Base-by-base conservation (phyloP, 1,140 invertebrate species). In the Uloborus diversus region DNA sequence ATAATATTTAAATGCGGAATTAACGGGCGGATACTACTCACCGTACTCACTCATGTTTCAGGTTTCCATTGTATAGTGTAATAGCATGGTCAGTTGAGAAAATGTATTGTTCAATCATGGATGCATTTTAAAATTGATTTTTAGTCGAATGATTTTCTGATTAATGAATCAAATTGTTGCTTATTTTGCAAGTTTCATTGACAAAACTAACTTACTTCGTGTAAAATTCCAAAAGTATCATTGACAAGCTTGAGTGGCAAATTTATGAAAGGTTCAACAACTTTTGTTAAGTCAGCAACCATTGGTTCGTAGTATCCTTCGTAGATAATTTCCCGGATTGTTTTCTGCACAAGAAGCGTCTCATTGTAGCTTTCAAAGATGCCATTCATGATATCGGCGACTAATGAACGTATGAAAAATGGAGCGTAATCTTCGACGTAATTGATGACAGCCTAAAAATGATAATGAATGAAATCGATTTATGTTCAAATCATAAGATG, bases 261-360 rank as follows among this genome's bases (percentile, higher is more conserved):
- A 20, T 17, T 33, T 11, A 79, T 32, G 32, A 68, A 69, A 23
- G 5, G 14, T 27, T 79, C 76, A 17, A 79, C 65, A 0, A 69
- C 65, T 51, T 79, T 28, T 7, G n/a, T 79, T 33, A 79, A 57
- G 51, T 79, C 76, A 25, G 76, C 64, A 5, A 79, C 37, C 59
- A 81, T 65, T 1, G 62, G 68, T 20, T 75, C 95, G 83, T 96
- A 93, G 85, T 97, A 98, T 1, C 96, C 96, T 95, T 94, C 53
- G 27, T 86, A 98, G 0, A 97, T 89, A 32, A 97, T 86, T 83
- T 98, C 94, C 0, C 92, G 92, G 1, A 98, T 92, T 0, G 93
- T 93, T 0, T 94, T 92, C 80, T 93, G 92, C 2, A 96, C 93
- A 86, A 97, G 96, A 0, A 95, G 93, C 84, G 94, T 93, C 82